Base-by-base conservation (phyloP, 2,113 vertebrate species). In the Xenopus borealis region DNA sequence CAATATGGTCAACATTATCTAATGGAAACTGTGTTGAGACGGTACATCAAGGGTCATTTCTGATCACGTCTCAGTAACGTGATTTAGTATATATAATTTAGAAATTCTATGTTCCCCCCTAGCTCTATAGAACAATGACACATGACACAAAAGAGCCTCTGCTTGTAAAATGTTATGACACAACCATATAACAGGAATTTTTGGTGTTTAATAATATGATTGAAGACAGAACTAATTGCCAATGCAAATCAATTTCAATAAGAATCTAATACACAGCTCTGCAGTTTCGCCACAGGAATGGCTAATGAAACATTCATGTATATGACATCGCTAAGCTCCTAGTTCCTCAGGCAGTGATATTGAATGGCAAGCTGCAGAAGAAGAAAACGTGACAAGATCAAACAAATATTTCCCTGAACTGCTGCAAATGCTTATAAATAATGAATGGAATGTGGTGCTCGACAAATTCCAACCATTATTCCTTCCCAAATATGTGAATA, bases 241-340 rank as follows among this genome's bases (percentile, higher is more conserved):
- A 63, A 63, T 76, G 66, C 74, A 76, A 76, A 76, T 69, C 14
- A 58, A n/a, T 70, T 70, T 69, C 47, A 70, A 65, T 76, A 18
- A 69, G 69, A 65, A 46, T 23, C 47, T 76, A 69, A 50, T 40
- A 62, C 53, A 63, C n/a, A 57, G 47, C 50, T 69, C 27, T 70
- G 74, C 69, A 53, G 30, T 76, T 68, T 69, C 73, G 69, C 66
- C 67, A 70, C 66, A 70, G 66, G 66, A 76, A 64, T 59, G 58
- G 45, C 55, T 75, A 67, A 75, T 75, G 57, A 75, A 76, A 76
- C 66, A 76, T 76, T 76, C 59, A 70, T 76, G 74, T 69, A 30
- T 61, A 33, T 70, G 66, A 76, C 74, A 63, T 62, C 64, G 46
- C 27, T 62, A n/a, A 12, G 14, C 53, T 62, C 44, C 13, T 13